Evolutionary conservation across 1,140 invertebrate genomes (phyloP).

Genomic region (Achatina immaculata): DNA sequence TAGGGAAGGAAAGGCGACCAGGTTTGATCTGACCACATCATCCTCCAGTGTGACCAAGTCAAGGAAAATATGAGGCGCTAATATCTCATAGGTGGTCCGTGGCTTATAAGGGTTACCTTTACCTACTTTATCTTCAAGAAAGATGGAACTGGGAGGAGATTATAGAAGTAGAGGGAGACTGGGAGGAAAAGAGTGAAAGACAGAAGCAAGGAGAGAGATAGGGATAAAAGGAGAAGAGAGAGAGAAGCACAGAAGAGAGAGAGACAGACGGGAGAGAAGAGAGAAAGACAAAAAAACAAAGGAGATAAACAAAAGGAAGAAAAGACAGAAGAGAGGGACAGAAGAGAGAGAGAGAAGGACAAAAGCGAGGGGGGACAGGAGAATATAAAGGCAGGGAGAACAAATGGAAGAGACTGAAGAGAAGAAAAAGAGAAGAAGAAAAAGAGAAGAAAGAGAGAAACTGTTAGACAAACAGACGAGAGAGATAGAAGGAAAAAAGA

Average conservation of each 20-base stretch:
- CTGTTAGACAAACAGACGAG: neutral
- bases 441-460: neutral
- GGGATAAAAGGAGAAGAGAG: neutral
- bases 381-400: no score
- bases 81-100: neutral
- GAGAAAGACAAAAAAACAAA: neutral
- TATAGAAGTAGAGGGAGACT: neutral
- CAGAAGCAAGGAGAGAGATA: neutral
- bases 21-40: neutral
- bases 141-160: neutral
- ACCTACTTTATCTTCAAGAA: no score
- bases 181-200: neutral
- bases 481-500: neutral
- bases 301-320: no score
- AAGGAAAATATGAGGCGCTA: neutral
- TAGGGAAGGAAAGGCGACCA: no score
- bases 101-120: neutral
- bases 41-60: neutral
- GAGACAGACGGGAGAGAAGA: neutral
- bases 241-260: no score
- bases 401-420: neutral
- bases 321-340: no score
- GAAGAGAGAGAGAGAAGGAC: no score
- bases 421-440: neutral
- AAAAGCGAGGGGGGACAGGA: no score